These are phyloP conservation scores for Siniperca undulata DNA, from an alignment of 2,797 vertebrate species.

Conservation along the genomic window DNA sequence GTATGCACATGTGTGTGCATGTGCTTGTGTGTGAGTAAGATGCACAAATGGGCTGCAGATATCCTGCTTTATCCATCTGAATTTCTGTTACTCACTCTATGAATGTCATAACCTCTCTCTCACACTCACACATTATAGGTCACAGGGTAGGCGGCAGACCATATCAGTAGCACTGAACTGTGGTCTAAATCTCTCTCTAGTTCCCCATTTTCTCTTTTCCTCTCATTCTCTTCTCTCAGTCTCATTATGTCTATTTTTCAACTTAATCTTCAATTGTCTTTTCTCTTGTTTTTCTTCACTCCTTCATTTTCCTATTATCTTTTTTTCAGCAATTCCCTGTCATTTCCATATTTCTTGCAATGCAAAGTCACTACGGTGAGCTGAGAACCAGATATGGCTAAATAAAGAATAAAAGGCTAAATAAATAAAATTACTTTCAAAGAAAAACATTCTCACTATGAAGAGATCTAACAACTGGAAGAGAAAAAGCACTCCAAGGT, in stretches of 20 bases:
- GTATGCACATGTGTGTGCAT: not conserved
- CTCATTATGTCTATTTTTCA: constrained; percentile 1
- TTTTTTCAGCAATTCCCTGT: not conserved
- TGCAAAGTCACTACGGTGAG: not conserved
- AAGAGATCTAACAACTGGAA: not conserved
- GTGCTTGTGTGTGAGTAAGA: constrained; percentile 11
- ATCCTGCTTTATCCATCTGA: constrained; percentile 36
- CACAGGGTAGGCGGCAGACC: not conserved
- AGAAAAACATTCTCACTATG: not conserved
- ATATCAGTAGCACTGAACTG: constrained; percentile 15
- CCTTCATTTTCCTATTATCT: not conserved
- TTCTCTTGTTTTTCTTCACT: not conserved
- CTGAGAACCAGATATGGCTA: not conserved
- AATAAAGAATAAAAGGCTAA: constrained; percentile 13
- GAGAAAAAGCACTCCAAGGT: not conserved
- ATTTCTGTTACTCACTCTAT: constrained; percentile 41
- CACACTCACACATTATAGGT: constrained; percentile 6
- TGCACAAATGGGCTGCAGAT: constrained; percentile 48
- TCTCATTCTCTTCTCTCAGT: not conserved
- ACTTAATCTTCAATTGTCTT: constrained; percentile 1
- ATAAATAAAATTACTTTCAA: constrained; percentile 9
- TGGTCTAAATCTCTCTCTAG: constrained; percentile 15
- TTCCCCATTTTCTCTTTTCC: not conserved
- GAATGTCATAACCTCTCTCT: constrained; percentile 40
- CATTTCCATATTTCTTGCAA: not conserved